These are phyloP conservation scores for Biston stratarius DNA, from an alignment of 2,888 invertebrate species.

Conservation along the genomic window DNA sequence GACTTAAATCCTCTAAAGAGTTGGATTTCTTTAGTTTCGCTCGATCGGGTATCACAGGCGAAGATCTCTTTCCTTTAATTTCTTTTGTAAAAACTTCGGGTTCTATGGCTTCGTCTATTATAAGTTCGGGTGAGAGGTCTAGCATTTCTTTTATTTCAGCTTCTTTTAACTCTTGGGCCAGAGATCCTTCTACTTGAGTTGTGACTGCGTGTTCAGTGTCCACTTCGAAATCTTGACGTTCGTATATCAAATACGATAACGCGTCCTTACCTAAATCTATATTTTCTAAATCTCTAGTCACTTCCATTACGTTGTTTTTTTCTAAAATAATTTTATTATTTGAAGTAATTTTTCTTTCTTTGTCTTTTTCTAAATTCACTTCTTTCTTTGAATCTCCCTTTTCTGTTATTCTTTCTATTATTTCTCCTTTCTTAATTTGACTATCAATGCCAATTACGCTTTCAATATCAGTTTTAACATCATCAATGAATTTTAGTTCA, in stretches of 20 bases:
- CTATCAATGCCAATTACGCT: constrained; percentile 48
- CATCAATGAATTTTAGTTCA: constrained; percentile 68
- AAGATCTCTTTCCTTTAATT: constrained; percentile 60
- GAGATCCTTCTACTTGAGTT: constrained; percentile 54
- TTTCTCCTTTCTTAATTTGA: constrained; percentile 15
- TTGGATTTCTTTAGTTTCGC: constrained; percentile 77
- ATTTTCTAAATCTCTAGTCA: constrained; percentile 53
- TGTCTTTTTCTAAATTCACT: constrained; percentile 29
- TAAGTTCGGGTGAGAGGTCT: constrained; percentile 77
- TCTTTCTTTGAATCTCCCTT: constrained; percentile 24
- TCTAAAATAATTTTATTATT: constrained; percentile 6
- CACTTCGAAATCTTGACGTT: constrained; percentile 64
- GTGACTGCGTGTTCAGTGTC: constrained; percentile 45
- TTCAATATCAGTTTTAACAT: constrained; percentile 62
- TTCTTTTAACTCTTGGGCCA: constrained; percentile 74
- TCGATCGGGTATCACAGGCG: constrained; percentile 73
- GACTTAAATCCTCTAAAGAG: constrained; percentile 73
- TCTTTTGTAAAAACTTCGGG: constrained; percentile 71
- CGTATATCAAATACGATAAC: constrained; percentile 72
- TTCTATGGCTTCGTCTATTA: constrained; percentile 71
- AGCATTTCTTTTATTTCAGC: constrained; percentile 73
- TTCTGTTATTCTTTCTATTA: neutral
- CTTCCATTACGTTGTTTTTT: constrained; percentile 37
- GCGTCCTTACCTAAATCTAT: constrained; percentile 80
- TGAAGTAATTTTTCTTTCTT: constrained; percentile 12